phyloP scores from a whole-genome alignment of 2,797 vertebrate species.

The Chanos chanos region DNA sequence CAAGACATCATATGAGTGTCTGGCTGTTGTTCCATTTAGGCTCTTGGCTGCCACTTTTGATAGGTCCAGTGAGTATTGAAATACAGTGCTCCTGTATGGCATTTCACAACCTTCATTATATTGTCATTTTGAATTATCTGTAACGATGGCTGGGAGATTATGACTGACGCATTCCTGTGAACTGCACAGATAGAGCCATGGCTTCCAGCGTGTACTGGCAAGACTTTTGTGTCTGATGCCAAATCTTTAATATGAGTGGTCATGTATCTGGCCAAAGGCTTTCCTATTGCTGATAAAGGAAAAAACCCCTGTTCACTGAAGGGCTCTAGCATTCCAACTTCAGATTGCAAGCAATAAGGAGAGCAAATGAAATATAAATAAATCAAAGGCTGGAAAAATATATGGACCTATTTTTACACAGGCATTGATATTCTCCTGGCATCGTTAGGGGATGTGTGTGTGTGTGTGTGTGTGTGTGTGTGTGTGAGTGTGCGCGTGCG shows the following conservation, averaged over 20 bases:
- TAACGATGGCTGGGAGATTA: conserved; percentile 62
- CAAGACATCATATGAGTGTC: conserved; percentile 41
- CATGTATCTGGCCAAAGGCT: conserved; percentile 69
- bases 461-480: too few relatives aligned
- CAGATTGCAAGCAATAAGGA: too few relatives aligned
- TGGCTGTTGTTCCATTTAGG: conserved; percentile 51
- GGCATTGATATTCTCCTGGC: too few relatives aligned
- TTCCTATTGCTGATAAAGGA: conserved; percentile 60
- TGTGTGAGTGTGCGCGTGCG: too few relatives aligned
- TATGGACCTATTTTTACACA: too few relatives aligned
- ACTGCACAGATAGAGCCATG: conserved; percentile 56
- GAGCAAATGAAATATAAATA: too few relatives aligned
- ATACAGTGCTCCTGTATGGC: conserved; percentile 36
- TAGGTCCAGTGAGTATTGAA: conserved; percentile 3
- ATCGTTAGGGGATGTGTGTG: too few relatives aligned
- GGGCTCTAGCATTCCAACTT: too few relatives aligned
- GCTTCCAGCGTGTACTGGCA: conserved; percentile 69
- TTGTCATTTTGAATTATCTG: conserved; percentile 72
- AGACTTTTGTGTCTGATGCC: conserved; percentile 54
- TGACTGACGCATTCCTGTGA: conserved; percentile 69
- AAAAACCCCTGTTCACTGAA: conserved; percentile 50
- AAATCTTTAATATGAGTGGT: conserved; percentile 60
- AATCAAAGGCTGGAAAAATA: too few relatives aligned
- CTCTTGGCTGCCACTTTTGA: conserved; percentile 10
- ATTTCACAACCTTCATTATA: conserved; percentile 66